Conservation (phyloP, 2,797 vertebrate genomes). For the Tenualosa ilisha region DNA sequence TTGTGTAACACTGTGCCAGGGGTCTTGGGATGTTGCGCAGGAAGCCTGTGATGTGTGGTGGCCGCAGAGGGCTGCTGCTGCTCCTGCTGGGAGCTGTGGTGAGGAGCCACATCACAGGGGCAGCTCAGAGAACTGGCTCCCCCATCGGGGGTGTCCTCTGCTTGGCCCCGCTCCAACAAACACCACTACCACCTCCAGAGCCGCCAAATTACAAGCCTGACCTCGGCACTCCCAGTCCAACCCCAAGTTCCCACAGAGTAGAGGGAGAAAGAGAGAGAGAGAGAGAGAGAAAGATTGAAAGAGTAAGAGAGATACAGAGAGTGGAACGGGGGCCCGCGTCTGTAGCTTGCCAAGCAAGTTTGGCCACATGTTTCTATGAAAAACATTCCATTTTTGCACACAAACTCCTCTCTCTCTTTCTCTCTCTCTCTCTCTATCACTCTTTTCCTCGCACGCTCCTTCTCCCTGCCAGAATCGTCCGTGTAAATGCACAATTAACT, state of each 20-base stretch:
- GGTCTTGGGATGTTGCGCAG: not conserved
- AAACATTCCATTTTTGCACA: constrained; percentile 4
- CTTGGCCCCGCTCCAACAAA: constrained; percentile 63
- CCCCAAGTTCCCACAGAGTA: constrained; percentile 72
- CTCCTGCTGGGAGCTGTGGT: constrained; percentile 9
- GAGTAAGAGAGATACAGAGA: not conserved
- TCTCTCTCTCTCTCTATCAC: not conserved
- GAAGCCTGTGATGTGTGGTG: not conserved
- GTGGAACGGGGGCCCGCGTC: not conserved
- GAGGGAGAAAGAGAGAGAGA: constrained; percentile 54
- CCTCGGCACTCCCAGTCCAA: constrained; percentile 67
- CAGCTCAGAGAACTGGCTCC: constrained; percentile 27
- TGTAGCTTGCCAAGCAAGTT: not conserved
- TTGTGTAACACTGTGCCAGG: not conserved
- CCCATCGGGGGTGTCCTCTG: constrained; percentile 56
- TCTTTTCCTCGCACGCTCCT: not conserved
- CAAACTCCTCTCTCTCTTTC: not conserved
- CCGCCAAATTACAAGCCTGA: constrained; percentile 74
- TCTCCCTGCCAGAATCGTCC: constrained; percentile 57
- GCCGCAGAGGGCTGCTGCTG: not conserved
- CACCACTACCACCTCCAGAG: constrained; percentile 23
- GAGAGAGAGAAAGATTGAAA: not conserved
- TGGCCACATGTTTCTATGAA: not conserved
- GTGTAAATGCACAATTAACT: constrained; percentile 19
- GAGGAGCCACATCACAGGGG: constrained; percentile 13